Base-by-base conservation (phyloP, 2,113 vertebrate species). In the Ctenodactylus gundi region DNA sequence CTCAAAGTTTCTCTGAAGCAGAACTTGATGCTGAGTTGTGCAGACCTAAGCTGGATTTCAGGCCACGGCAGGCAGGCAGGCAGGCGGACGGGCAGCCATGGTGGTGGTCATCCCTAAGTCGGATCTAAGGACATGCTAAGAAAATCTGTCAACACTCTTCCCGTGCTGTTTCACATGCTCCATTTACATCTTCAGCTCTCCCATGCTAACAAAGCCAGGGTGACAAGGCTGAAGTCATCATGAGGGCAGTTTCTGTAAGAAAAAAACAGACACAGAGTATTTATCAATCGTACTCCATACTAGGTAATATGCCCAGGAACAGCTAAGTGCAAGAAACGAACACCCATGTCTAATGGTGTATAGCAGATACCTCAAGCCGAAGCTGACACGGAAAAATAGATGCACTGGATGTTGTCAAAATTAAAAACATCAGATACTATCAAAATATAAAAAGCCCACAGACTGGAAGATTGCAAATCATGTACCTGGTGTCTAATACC, bases 231-330 rank as follows among this genome's bases (percentile, higher is more conserved):
- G 58, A 72, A 96, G 92, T 64, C 41, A 91, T 98, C 98, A 98
- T 0, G 90, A 97, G 1, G 96, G 92, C 82, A 72, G 96, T 87
- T 64, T 97, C 98, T 98, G 36, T 58, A 89, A 94, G 87, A 84
- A 95, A 53, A 85, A 91, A 36, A 17, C 2, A 15, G 25, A 72
- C 62, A 62, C 13, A 88, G 70, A 87, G 83, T 27, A 92, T 8
- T 82, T 27, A 88, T 84, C 91, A 82, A 20, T 87, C 34, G 31
- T 72, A 93, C 51, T 85, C 81, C 81, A 82, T 90, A 95, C 12
- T 85, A 72, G 57, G 18, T 34, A 64, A 51, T 51, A 91, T n/a
- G 44, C 27, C 8, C 46, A 55, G 17, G 23, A 91, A 31, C 81
- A 49, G 81, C 65, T 94, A 95, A 70, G 68, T 57, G 68, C 75